Base-by-base conservation (phyloP, 2,113 vertebrate species). In the Montifringilla adamsi region DNA sequence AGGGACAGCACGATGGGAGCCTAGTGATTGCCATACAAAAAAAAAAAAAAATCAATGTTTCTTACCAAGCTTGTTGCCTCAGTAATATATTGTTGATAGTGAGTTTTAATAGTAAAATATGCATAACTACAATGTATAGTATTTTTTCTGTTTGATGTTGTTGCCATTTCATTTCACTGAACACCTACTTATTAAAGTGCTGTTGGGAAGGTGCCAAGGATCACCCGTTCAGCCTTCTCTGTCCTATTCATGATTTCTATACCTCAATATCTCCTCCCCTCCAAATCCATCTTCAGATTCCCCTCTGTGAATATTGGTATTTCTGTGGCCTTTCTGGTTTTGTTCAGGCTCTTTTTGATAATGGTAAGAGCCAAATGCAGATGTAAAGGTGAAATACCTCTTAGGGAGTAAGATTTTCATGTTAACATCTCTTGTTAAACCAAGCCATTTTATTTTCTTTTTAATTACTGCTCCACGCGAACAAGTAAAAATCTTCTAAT, bases 121-220 rank as follows among this genome's bases (percentile, higher is more conserved):
- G 47, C 89, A 92, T 86, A 94, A 84, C 74, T 87, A 75, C 85
- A 64, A 79, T 82, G 81, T 96, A 78, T 78, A 89, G 56, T 94
- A 93, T 46, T 84, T 94, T 62, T 95, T 93, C 88, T 90, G 72
- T 89, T 96, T 82, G 84, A 58, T 95, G 84, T 77, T 73, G 70
- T 94, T 96, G 72, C 95, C 94, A 93, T 95, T 96, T 94, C 92
- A 91, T 96, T 95, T 96, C 89, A 82, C 59, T 74, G 59, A 94
- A 89, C 1, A 0, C 59, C 53, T 87, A 4, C 63, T 89, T 92
- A 78, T 37, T 87, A 62, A 82, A 94, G 41, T 89, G 47, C 81
- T 93, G 84, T 91, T 87, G 94, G 72, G 91, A 94, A 89, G 81
- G 87, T 94, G 69, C 74, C 73, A 73, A 60, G 90, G 69, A 76